Percentiles rank a stretch among this genome's conserved stretches.
Conservation (phyloP, 2,113 vertebrate genomes). For the Tetrax tetrax region DNA sequence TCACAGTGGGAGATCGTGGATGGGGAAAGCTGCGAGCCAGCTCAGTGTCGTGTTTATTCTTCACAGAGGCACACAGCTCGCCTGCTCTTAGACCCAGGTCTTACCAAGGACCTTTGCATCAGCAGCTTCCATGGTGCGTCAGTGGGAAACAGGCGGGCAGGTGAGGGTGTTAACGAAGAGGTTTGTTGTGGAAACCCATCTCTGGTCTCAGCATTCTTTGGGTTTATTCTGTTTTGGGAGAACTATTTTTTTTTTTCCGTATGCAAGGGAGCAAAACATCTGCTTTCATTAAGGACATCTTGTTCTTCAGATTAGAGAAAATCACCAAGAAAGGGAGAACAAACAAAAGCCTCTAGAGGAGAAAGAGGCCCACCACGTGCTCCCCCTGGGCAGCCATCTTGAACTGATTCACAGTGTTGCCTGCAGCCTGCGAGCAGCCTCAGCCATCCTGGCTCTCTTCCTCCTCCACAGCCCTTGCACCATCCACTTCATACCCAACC, state of each 20-base stretch:
- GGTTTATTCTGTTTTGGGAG: slow-evolving; percentile 19
- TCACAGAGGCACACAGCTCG: not conserved
- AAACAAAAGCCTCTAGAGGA: slow-evolving; percentile 39
- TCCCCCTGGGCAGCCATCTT: slow-evolving; percentile 11
- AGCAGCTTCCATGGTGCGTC: rapidly evolving
- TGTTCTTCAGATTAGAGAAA: slow-evolving; percentile 60
- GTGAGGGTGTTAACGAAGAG: not conserved
- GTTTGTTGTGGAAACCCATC: not conserved
- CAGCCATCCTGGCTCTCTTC: rapidly evolving
- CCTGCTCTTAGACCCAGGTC: not conserved
- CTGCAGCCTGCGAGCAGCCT: not conserved
- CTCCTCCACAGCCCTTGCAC: rapidly evolving
- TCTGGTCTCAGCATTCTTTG: not conserved
- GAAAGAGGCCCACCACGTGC: slow-evolving; percentile 1
- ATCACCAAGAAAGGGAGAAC: slow-evolving; percentile 49
- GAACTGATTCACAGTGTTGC: not conserved
- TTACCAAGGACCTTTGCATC: not conserved
- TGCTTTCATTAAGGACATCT: slow-evolving; percentile 63
- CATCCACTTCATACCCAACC: not conserved
- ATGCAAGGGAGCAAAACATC: slow-evolving; percentile 50
- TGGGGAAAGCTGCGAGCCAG: slow-evolving; percentile 42
- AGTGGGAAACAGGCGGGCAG: not conserved
- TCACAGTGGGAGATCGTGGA: slow-evolving; percentile 45
- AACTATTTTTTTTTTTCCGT: not conserved
- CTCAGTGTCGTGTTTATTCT: slow-evolving; percentile 34